Evolutionary conservation across 2,113 vertebrate genomes (phyloP), one percentile per base, ranked within the genome.

Genomic region (Gadus chalcogrammus): DNA sequence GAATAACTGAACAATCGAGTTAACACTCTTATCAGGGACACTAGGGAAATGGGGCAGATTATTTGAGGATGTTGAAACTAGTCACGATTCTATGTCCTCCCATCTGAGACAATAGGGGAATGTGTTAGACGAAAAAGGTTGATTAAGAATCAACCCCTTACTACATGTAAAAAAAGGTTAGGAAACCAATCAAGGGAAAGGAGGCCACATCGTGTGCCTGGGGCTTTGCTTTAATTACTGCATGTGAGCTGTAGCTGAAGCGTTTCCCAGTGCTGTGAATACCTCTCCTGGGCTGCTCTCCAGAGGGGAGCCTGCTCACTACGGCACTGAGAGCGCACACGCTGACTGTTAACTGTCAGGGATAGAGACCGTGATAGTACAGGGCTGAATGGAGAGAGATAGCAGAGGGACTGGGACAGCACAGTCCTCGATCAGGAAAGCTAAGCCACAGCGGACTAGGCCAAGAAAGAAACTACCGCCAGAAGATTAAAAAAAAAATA

Each of bases 281-380:
- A 79, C 82, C 74, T 83, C 69, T 78, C 60, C 71, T 74, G 64
- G 53, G 38, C 61, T 77, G 11, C 74, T 74, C 64, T 70, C 56
- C 35, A 55, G 78, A 55, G 64, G 67, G 73, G 73, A 55, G 73
- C 61, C 15, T 17, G 55, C 27, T 71, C 15, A 64, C 55, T 5
- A 38, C 74, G 72, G 74, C 64, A 12, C 56, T 76, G 77, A 80
- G 79, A 52, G 63, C 76, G 63, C 76, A 85, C 75, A 80, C 66
- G 75, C 71, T 56, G 59, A 69, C 85, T 72, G 88, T 88, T 89
- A 88, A 90, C 88, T 70, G 87, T 76, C 77, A 81, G 22, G 58
- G 73, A 72, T 67, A 78, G 72, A 79, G 75, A 72, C 53, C 65
- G 53, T 78, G 84, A 88, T 85, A 86, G 84, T 8, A 60, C 55